These are phyloP conservation scores for Drosophila seclusa DNA, from an alignment of 2,888 invertebrate genomes.

Conservation along the genomic window DNA sequence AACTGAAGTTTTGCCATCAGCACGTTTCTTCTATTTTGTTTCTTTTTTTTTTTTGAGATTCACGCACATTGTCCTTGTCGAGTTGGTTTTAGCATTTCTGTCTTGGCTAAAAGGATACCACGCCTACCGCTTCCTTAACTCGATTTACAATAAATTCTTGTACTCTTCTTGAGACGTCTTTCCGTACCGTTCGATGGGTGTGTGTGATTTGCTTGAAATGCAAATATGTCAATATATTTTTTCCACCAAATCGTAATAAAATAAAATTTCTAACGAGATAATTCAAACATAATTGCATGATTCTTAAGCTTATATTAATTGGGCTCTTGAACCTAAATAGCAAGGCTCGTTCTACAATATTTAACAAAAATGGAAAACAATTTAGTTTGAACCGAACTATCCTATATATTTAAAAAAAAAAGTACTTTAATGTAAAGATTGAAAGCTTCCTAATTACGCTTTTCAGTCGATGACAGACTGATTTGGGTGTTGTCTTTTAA, in stretches of 20 bases:
- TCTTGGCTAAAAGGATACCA: constrained; percentile 41
- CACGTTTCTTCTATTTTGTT: constrained; percentile 36
- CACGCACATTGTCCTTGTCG: constrained; percentile 26
- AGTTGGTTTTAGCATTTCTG: constrained; percentile 52
- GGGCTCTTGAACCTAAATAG: not conserved
- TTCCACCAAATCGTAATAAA: constrained; percentile 23
- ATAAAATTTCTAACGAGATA: constrained; percentile 7
- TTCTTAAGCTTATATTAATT: not conserved
- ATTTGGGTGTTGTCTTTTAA: constrained; percentile 49
- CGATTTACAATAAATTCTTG: constrained; percentile 53
- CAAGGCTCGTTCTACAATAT: not conserved
- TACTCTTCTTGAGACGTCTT: constrained; percentile 23
- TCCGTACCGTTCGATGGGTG: not conserved
- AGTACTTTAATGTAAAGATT: not conserved
- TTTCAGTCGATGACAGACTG: not conserved
- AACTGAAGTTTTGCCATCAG: constrained; percentile 52
- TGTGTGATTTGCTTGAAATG: constrained; percentile 16
- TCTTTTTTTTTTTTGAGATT: not conserved
- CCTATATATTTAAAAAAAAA: not conserved
- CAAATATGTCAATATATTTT: constrained; percentile 32
- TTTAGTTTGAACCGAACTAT: not conserved
- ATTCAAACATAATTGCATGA: constrained; percentile 8
- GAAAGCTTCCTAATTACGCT: not conserved
- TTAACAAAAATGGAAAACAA: not conserved
- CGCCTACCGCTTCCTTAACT: constrained; percentile 51